phyloP scores from a whole-genome alignment of 2,888 invertebrate species.

The Julus scanicus region DNA sequence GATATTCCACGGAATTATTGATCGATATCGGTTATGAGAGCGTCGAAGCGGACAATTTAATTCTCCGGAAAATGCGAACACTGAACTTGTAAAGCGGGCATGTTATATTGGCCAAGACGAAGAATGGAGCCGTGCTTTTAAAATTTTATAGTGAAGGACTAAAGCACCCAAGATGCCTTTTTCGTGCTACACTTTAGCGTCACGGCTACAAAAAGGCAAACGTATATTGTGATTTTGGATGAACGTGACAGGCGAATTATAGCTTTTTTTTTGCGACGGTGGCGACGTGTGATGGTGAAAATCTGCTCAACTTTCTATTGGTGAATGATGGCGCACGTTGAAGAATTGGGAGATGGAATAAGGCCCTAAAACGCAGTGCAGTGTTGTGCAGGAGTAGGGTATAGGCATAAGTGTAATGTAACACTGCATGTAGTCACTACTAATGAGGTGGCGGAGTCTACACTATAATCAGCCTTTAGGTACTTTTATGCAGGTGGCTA shows the following conservation, averaged over 20 bases:
- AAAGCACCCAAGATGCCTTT: background rate
- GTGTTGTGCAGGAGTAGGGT: too few species aligned
- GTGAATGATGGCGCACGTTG: too few species aligned
- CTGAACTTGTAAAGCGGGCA: background rate
- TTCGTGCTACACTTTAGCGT: background rate
- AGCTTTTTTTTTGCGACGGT: background rate
- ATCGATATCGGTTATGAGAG: slow-evolving; percentile 41
- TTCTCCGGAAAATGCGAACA: slow-evolving; percentile 16
- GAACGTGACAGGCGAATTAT: background rate
- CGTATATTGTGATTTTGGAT: background rate
- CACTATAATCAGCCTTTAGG: too few species aligned
- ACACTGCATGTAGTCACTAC: too few species aligned
- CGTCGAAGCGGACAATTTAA: slow-evolving; percentile 28
- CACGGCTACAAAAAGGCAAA: background rate
- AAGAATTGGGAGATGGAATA: too few species aligned
- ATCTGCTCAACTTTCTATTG: too few species aligned
- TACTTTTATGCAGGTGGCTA: too few species aligned
- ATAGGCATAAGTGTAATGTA: too few species aligned
- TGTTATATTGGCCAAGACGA: background rate
- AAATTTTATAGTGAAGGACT: background rate
- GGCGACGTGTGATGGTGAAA: background rate
- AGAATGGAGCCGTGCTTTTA: background rate
- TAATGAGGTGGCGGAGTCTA: too few species aligned
- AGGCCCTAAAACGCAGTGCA: too few species aligned
- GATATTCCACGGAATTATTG: background rate